These are phyloP conservation scores for Drosophila aldrichi DNA, from an alignment of 2,888 invertebrate genomes.

Conservation along the genomic window DNA sequence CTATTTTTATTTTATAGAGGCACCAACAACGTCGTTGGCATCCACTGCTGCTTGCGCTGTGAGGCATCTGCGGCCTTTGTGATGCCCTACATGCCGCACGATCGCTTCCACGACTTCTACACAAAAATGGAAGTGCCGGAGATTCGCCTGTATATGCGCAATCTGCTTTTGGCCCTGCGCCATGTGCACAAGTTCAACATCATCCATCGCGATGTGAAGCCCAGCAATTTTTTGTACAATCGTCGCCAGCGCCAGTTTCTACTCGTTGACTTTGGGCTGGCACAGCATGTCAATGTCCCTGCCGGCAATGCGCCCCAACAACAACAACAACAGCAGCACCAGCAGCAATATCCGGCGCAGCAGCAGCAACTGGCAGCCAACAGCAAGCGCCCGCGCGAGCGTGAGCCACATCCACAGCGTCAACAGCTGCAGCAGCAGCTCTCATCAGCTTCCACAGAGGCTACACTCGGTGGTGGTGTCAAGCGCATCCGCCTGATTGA, in stretches of 20 bases:
- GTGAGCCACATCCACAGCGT: slow-evolving; percentile 30
- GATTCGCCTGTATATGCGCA: slow-evolving; percentile 91
- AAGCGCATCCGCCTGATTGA: slow-evolving; percentile 77
- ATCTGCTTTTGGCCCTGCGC: slow-evolving; percentile 91
- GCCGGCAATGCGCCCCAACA: neutral
- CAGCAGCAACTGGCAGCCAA: neutral
- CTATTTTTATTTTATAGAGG: slow-evolving; percentile 86
- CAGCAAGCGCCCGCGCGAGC: slow-evolving; percentile 63
- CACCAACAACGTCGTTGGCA: slow-evolving; percentile 91
- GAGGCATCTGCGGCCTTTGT: slow-evolving; percentile 93
- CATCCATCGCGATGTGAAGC: slow-evolving; percentile 96
- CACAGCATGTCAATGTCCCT: slow-evolving; percentile 87
- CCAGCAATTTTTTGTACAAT: slow-evolving; percentile 95
- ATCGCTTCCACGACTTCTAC: slow-evolving; percentile 92
- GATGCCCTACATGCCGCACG: slow-evolving; percentile 95
- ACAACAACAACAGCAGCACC: slow-evolving; percentile 20
- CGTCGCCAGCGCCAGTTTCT: slow-evolving; percentile 89
- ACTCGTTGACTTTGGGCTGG: slow-evolving; percentile 95
- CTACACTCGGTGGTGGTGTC: slow-evolving; percentile 56
- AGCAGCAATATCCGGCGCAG: slow-evolving; percentile 12
- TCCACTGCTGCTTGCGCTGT: slow-evolving; percentile 91
- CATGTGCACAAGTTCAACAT: slow-evolving; percentile 94
- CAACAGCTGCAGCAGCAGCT: slow-evolving; percentile 4
- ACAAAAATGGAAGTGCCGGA: slow-evolving; percentile 89
- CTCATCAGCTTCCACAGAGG: slow-evolving; percentile 28